Conservation (phyloP, 2,888 invertebrate genomes). For the Pimpla rufipes region DNA sequence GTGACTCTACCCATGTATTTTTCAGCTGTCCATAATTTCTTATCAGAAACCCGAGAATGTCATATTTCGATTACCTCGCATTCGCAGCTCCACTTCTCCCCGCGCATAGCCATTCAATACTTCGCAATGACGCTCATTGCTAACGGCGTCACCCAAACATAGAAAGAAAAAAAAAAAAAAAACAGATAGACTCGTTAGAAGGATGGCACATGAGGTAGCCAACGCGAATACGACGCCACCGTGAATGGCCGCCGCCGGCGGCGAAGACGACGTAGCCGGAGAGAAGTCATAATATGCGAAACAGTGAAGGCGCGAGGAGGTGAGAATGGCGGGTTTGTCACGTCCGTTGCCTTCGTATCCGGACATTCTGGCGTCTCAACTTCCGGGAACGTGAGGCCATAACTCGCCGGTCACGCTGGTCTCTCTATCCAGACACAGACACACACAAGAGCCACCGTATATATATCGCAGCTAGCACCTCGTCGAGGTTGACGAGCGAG, state of each 20-base stretch:
- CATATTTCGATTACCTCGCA: not conserved
- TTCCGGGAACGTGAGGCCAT: conserved; percentile 84
- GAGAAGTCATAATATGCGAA: conserved; percentile 56
- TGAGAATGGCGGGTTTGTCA: conserved; percentile 72
- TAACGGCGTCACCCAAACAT: not conserved
- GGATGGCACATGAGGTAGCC: conserved; percentile 1
- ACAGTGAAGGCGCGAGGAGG: conserved; percentile 64
- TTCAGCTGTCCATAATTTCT: too few species aligned
- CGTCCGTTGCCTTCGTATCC: conserved; percentile 81
- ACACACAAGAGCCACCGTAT: too few species aligned
- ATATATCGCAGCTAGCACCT: conserved; percentile 51
- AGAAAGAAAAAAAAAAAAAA: not conserved
- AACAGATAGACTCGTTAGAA: not conserved
- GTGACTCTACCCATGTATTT: too few species aligned
- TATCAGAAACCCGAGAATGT: too few species aligned
- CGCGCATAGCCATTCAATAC: not conserved
- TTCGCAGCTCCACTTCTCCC: not conserved
- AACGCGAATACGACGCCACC: not conserved
- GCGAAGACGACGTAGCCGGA: not conserved
- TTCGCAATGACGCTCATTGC: not conserved
- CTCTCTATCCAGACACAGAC: conserved; percentile 22
- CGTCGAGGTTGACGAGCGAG: conserved; percentile 70
- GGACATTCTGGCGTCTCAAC: conserved; percentile 82
- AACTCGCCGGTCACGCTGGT: conserved; percentile 53
- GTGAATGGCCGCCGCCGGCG: conserved; percentile 44